phyloP scores from a whole-genome alignment of 1,140 invertebrate species.

The Batillaria attramentaria region DNA sequence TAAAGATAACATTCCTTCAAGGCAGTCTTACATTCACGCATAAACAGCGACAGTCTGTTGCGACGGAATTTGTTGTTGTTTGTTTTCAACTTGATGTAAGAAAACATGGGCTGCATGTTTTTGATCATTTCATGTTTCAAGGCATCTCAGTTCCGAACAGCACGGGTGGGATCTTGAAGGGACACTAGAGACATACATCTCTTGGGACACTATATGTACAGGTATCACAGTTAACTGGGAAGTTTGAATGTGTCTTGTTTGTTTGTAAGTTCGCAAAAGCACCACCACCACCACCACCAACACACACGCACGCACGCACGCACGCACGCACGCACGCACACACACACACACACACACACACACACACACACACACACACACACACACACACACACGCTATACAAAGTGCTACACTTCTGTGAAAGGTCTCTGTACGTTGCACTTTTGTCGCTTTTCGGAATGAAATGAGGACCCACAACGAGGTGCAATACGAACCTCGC shows the following conservation, averaged over 20 bases:
- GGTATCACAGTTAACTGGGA: neutral
- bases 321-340: constrained; percentile 15
- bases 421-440: no score
- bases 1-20: no score
- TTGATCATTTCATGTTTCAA: no score
- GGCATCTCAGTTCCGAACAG: no score
- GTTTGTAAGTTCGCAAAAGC: no score
- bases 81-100: neutral
- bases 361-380: constrained; percentile 10
- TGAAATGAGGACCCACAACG: no score
- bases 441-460: no score
- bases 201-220: neutral
- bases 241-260: neutral
- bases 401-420: no score
- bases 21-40: no score
- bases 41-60: neutral
- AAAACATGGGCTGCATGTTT: no score
- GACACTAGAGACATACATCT: neutral
- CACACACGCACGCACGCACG: neutral
- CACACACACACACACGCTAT: neutral
- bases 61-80: neutral
- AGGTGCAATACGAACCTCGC: no score
- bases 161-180: neutral
- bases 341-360: constrained; percentile 5
- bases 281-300: no score